Evolutionary conservation across 2,113 vertebrate genomes (phyloP).

Genomic region (Saguinus imperator): DNA sequence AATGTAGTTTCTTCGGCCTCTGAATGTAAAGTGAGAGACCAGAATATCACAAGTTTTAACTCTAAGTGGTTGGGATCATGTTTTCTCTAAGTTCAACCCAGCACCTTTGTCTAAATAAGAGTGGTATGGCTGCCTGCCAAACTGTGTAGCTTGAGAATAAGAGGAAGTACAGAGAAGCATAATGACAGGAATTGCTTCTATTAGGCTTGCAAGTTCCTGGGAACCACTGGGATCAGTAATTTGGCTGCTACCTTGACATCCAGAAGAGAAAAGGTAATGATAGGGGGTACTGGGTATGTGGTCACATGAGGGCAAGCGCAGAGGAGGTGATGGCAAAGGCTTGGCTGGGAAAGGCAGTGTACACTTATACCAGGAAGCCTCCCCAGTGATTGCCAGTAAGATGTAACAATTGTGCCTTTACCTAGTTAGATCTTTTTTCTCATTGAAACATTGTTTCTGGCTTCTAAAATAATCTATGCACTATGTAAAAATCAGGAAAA

Average conservation of each 20-base stretch:
- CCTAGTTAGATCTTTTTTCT: background rate
- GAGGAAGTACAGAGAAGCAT: background rate
- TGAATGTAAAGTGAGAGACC: no score
- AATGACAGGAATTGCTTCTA: background rate
- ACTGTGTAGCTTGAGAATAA: background rate
- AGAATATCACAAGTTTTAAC: background rate
- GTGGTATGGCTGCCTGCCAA: constrained; percentile 1
- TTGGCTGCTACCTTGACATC: background rate
- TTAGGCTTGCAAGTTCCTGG: background rate
- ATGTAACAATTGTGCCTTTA: background rate
- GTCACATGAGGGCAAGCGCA: background rate
- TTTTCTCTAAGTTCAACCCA: background rate
- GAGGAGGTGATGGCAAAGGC: background rate
- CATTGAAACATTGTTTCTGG: background rate
- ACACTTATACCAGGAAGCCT: background rate
- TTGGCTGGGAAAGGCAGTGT: background rate
- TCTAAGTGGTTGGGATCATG: background rate
- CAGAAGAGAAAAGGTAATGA: background rate
- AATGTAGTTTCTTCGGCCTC: no score
- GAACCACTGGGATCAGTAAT: background rate
- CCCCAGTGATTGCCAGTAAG: background rate
- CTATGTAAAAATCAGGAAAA: constrained; percentile 13
- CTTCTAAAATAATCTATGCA: background rate
- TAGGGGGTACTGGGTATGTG: background rate
- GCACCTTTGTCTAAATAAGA: constrained; percentile 9